A percentile compares a stretch with the other conserved stretches of the same genome.
Evolutionary conservation across 2,113 vertebrate genomes (phyloP).

Genomic region (Condylura cristata): DNA sequence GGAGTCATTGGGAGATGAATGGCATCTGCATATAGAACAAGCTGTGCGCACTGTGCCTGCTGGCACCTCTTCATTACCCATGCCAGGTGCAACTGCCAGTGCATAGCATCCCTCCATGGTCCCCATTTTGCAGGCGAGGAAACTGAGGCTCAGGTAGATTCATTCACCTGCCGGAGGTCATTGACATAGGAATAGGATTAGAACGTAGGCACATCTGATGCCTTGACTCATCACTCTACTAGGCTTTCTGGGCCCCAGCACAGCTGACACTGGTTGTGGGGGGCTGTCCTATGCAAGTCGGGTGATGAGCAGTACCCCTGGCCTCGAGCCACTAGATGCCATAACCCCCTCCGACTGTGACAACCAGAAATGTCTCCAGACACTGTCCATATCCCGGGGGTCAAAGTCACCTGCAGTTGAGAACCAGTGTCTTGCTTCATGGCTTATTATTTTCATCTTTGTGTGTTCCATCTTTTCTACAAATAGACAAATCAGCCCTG

Average conservation of each 20-base stretch:
- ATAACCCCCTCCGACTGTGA: not conserved
- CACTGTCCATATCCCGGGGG: not conserved
- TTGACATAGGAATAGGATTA: not conserved
- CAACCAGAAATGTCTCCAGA: not conserved
- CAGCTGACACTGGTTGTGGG: too few species aligned
- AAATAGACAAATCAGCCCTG: not conserved
- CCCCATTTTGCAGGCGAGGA: slow-evolving; percentile 32
- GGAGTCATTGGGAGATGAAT: slow-evolving; percentile 57
- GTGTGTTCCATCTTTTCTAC: not conserved
- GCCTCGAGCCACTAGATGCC: not conserved
- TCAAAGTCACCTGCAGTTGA: not conserved
- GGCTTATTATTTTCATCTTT: not conserved
- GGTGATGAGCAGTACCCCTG: not conserved
- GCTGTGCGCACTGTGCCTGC: not conserved
- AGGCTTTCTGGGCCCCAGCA: not conserved
- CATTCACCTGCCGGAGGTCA: not conserved
- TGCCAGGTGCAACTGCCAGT: not conserved
- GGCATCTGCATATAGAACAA: slow-evolving; percentile 34
- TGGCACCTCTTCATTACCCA: not conserved
- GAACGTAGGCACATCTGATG: not conserved
- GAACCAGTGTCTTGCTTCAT: not conserved
- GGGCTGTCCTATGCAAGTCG: fast-evolving
- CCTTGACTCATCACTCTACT: not conserved
- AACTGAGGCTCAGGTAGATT: slow-evolving; percentile 8
- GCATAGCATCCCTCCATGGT: not conserved